Evolutionary conservation across 2,888 invertebrate species (phyloP).

Genomic region (Brassicogethes aeneus): DNA sequence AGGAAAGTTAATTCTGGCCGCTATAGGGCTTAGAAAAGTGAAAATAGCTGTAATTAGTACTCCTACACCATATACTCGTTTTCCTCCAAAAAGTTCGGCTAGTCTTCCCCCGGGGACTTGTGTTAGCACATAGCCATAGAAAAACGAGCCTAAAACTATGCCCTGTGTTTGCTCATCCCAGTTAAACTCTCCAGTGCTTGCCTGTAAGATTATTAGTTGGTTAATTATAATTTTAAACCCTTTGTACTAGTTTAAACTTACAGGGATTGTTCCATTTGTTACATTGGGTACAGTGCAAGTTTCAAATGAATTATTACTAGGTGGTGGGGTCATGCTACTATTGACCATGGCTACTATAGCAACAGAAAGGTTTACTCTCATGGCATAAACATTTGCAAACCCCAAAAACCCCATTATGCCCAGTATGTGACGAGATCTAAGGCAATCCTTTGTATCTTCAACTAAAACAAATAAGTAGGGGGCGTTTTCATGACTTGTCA

Average conservation of each 20-base stretch:
- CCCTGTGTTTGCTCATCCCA: conserved; percentile 76
- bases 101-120: conserved; percentile 76
- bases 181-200: conserved; percentile 61
- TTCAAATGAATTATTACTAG: conserved; percentile 50
- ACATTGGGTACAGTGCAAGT: conserved; percentile 47
- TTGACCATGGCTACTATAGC: conserved; percentile 95
- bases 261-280: conserved; percentile 36
- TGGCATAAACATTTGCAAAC: conserved; percentile 82
- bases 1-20: conserved; percentile 58
- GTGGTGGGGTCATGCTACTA: conserved; percentile 52
- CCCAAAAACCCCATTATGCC: conserved; percentile 82
- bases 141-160: conserved; percentile 73
- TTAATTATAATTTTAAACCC: no score
- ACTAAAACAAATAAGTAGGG: conserved; percentile 29
- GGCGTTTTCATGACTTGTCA: neutral
- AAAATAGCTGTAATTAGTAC: conserved; percentile 73
- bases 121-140: conserved; percentile 74
- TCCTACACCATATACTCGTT: conserved; percentile 73
- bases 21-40: conserved; percentile 74
- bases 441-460: conserved; percentile 56
- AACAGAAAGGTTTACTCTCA: conserved; percentile 85
- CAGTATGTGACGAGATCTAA: conserved; percentile 67
- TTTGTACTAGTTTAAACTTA: conserved; percentile 1
- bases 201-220: no score
- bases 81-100: conserved; percentile 83